Base-by-base conservation (phyloP, 1,140 invertebrate species). In the Diploscapter pachys region DNA sequence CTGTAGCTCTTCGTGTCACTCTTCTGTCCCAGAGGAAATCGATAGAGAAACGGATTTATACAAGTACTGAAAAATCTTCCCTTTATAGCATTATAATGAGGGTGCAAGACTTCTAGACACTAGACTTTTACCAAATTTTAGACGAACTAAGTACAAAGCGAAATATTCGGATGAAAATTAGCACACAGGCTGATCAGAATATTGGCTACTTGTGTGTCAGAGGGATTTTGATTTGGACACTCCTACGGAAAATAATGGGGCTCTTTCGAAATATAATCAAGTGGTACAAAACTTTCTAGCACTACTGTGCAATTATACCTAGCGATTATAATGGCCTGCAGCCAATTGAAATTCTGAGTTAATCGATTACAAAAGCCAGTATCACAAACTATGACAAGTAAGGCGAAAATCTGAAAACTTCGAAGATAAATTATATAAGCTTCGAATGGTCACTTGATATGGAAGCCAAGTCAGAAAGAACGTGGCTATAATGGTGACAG, bases 381-480 rank as follows among this genome's bases (percentile, higher is more conserved):
- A 6, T 73, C 67, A 61, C 81, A 82, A 51, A 83, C 63, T n/a
- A 82, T 76, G 49, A 79, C 70, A 11, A 82, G 72, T 8, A 82
- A 69, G 52, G 81, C 80, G 72, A 82, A 69, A 52, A 81, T 71
- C 79, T 80, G 49, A 70, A 54, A 56, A 63, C 5, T 4, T 52
- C 50, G n/a, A 79, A 59, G 9, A 8, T 51, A 74, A 72, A 48
- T 69, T 50, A 51, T 56, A 51, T 76, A 49, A 78, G 8, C 49
- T 13, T 6, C 57, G 61, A 70, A 5, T 6, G 6, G n/a, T 75
- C 51, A 81, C 80, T 69, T 82, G 81, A 73, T 82, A 82, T 9
- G 81, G 81, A 3, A 82, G 72, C 81, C 81, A 82, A 11, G 81
- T 81, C n/a, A 83, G 73, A 6, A 82, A 72, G 74, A 83, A 82